phyloP scores from a whole-genome alignment of 2,797 vertebrate species.

The Xiphophorus birchmanni region DNA sequence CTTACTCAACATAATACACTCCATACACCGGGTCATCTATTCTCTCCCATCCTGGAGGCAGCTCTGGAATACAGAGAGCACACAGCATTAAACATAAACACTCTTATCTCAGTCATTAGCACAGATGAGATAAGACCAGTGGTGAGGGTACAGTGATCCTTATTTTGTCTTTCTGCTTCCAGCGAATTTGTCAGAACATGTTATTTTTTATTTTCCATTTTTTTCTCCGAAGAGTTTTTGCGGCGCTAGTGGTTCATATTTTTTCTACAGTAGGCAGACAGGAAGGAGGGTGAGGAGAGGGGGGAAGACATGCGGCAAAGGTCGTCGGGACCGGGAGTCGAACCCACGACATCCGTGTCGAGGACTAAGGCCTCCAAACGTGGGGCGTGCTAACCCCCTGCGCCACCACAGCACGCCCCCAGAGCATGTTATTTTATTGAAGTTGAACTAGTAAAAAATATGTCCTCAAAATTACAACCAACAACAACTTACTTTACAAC shows the following conservation, averaged over 20 bases:
- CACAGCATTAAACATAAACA: conserved; percentile 23
- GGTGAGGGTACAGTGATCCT: neutral
- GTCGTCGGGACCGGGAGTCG: too few species aligned
- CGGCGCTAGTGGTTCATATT: too few species aligned
- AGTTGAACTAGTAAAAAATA: neutral
- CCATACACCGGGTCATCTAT: conserved; percentile 99
- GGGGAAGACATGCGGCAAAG: too few species aligned
- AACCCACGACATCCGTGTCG: too few species aligned
- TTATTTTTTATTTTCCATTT: neutral
- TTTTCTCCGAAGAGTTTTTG: too few species aligned
- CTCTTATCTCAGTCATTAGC: neutral
- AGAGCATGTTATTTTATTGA: neutral
- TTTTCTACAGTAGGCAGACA: too few species aligned
- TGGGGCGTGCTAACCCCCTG: too few species aligned
- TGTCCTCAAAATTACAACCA: neutral
- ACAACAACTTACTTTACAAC: neutral
- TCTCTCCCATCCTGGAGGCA: conserved; percentile 98
- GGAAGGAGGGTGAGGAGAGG: too few species aligned
- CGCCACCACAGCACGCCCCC: too few species aligned
- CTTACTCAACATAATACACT: conserved; percentile 99
- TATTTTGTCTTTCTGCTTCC: neutral
- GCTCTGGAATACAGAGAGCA: conserved; percentile 84
- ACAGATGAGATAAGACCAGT: neutral
- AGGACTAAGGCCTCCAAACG: too few species aligned
- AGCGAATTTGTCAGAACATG: neutral